Conservation (phyloP, 2,113 vertebrate species). For the Corynorhinus townsendii region DNA sequence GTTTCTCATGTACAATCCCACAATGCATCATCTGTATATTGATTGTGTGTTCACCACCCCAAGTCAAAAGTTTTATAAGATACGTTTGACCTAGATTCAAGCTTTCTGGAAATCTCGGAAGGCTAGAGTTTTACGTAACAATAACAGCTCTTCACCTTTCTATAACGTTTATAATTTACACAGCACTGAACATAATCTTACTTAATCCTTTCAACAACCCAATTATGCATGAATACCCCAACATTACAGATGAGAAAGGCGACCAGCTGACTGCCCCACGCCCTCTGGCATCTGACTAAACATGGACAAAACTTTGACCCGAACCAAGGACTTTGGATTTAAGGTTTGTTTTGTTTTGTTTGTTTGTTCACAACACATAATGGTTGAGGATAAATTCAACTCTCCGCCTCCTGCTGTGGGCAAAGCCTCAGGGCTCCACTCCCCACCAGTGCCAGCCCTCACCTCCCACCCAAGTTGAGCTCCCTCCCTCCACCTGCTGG, state of each 20-base stretch:
- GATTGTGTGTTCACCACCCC: neutral
- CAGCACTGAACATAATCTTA: neutral
- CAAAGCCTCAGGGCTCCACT: neutral
- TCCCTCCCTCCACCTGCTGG: neutral
- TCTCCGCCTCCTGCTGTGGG: neutral
- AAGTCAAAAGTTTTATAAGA: neutral
- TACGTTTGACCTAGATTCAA: neutral
- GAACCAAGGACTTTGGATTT: neutral
- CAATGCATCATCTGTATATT: neutral
- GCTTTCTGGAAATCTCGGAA: neutral
- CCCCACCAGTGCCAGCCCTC: neutral
- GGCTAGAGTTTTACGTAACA: neutral
- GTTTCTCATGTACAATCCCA: neutral
- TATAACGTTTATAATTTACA: constrained; percentile 26
- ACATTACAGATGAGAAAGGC: neutral
- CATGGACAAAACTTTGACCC: neutral
- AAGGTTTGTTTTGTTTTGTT: neutral
- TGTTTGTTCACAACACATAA: neutral
- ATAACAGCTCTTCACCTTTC: neutral
- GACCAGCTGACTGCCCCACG: neutral
- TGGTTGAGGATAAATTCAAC: neutral
- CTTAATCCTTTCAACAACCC: neutral
- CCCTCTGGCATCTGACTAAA: neutral
- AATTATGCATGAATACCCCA: neutral
- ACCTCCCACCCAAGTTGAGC: too few species aligned